These are phyloP conservation scores for Fregetta grallaria DNA, from an alignment of 2,113 vertebrate species.

Conservation along the genomic window DNA sequence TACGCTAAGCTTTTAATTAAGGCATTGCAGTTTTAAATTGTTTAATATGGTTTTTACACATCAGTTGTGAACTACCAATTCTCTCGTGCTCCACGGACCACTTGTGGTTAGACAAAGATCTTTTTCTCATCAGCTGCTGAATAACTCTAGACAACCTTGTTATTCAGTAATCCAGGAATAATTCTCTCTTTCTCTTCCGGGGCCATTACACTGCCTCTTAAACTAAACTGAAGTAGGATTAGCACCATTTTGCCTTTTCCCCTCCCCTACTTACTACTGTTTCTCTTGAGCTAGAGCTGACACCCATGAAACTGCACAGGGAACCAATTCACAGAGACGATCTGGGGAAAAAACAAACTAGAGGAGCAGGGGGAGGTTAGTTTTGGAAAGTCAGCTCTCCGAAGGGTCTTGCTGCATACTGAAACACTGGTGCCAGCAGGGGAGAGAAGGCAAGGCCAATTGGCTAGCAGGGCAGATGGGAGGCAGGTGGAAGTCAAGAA, in stretches of 20 bases:
- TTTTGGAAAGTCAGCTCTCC: neutral
- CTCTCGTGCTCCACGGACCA: neutral
- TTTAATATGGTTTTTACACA: neutral
- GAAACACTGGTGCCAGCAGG: neutral
- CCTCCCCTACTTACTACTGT: neutral
- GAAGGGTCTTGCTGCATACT: neutral
- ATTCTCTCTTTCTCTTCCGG: neutral
- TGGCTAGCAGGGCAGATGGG: neutral
- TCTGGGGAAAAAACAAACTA: neutral
- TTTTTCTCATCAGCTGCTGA: conserved; percentile 22
- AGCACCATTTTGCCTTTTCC: conserved; percentile 3
- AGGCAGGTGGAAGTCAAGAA: neutral
- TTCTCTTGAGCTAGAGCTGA: neutral
- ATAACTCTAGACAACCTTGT: conserved; percentile 8
- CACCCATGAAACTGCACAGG: neutral
- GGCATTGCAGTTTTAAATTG: neutral
- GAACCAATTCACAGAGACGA: fast-evolving
- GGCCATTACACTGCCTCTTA: conserved; percentile 27
- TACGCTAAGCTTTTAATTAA: neutral
- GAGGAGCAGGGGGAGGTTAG: neutral
- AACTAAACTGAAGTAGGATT: conserved; percentile 22
- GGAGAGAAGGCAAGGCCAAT: neutral
- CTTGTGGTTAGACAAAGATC: conserved; percentile 19
- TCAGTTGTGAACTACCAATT: neutral
- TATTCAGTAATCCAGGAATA: conserved; percentile 47